Base-by-base conservation (phyloP, 2,113 vertebrate species). In the Tinamus guttatus region DNA sequence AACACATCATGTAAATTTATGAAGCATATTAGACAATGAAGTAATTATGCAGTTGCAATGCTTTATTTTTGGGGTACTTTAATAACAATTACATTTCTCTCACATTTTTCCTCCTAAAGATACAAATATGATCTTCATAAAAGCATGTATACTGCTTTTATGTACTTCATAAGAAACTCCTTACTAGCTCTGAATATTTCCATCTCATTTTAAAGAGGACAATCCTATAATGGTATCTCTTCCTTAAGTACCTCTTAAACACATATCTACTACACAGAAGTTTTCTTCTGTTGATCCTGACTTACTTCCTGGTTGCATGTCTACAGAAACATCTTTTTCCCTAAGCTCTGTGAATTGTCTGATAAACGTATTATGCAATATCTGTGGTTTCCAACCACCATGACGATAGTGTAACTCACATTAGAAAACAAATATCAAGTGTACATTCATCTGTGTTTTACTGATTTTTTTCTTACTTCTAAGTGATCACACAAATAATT, bases 341-440 rank as follows among this genome's bases (percentile, higher is more conserved):
- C 30, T 11, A 7, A 8, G 4, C 5, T 34, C 47, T 34, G 18
- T 36, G 63, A 7, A 40, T 11, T 43, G 65, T 79, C 88, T 81
- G 41, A 36, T 34, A 28, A 87, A 70, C 6, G 17, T 7, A 38
- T 34, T n/a, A 54, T 13, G 40, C 1, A 0, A 8, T 38, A 49
- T 22, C 38, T 1, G 4, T 18, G 19, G 13, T 43, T 21, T 71
- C 76, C 38, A 14, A 34, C 81, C 41, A 49, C 74, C 51, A 69
- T 1, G 2, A 47, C 4, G 25, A 71, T 34, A 84, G 58, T 0
- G 0, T 12, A 84, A 43, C 24, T 28, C 1, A 0, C 13, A 2
- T 19, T 30, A 36, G 8, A 65, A 87, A 88, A 82, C 22, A 75
- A 34, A 7, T 12, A 24, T 36, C 28, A 75, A 51, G 4, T 13